A percentile compares a stretch with the other conserved stretches of the same genome.
Evolutionary conservation across 1,140 invertebrate species (phyloP).

Genomic region (Lepidurus couesii): DNA sequence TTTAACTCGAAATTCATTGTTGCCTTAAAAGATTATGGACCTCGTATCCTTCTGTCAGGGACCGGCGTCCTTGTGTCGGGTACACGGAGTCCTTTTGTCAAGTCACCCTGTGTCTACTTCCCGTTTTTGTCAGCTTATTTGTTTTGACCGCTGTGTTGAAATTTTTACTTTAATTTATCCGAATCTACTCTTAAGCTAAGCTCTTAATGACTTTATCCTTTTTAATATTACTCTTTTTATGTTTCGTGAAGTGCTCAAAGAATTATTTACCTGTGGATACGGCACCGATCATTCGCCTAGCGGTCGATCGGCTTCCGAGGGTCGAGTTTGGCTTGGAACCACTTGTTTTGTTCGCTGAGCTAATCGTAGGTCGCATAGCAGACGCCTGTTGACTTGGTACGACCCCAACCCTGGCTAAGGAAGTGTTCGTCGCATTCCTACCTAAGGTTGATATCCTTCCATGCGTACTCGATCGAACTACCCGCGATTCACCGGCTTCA

Average conservation of each 20-base stretch:
- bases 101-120: too few species aligned
- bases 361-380: conserved; percentile 66
- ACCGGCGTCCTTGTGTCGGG: too few species aligned
- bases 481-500: neutral
- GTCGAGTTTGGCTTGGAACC: conserved; percentile 41
- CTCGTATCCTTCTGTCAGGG: too few species aligned
- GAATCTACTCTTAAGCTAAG: too few species aligned
- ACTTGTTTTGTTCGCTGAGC: conserved; percentile 64
- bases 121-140: too few species aligned
- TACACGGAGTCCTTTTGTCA: too few species aligned
- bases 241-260: neutral
- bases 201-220: too few species aligned
- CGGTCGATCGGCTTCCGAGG: conserved; percentile 45
- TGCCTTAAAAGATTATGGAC: too few species aligned
- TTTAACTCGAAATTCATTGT: too few species aligned
- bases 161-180: too few species aligned
- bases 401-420: conserved; percentile 46
- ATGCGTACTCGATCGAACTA: conserved; percentile 53
- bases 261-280: conserved; percentile 57
- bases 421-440: conserved; percentile 42
- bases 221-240: too few species aligned
- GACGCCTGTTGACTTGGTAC: conserved; percentile 40
- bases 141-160: too few species aligned
- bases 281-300: conserved; percentile 54
- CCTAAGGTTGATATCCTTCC: conserved; percentile 53